Percentiles rank a stretch among this genome's conserved stretches.
phyloP scores from a whole-genome alignment of 1,140 invertebrate genomes.

The Bombus cullumanus region DNA sequence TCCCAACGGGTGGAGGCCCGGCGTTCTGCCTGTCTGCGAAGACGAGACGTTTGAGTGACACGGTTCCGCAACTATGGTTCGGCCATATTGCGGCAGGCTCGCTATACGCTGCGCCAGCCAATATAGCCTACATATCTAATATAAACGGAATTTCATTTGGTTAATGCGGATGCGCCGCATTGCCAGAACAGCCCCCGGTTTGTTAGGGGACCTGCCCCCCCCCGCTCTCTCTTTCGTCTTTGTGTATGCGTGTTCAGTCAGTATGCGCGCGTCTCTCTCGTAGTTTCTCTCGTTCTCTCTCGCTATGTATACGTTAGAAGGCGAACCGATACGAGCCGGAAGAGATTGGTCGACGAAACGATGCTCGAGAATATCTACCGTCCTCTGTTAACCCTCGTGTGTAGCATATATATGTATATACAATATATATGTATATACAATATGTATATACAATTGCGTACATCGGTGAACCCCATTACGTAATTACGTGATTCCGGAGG shows the following conservation, averaged over 20 bases:
- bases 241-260: not conserved
- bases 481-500: not conserved
- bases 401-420: not conserved
- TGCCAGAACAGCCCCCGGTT: slow-evolving; percentile 32
- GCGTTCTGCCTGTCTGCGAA: slow-evolving; percentile 23
- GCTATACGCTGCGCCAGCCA: slow-evolving; percentile 33
- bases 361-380: not conserved
- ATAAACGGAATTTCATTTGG: slow-evolving; percentile 57
- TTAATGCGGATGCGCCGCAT: slow-evolving; percentile 48
- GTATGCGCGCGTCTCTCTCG: not conserved
- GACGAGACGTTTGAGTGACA: slow-evolving; percentile 54
- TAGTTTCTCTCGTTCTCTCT: not conserved
- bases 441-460: not conserved
- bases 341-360: slow-evolving; percentile 7
- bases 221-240: not conserved
- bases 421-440: too few relatives aligned
- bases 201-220: slow-evolving; percentile 8
- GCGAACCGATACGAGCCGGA: slow-evolving; percentile 5
- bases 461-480: slow-evolving; percentile 2
- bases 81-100: slow-evolving; percentile 37
- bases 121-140: slow-evolving; percentile 44
- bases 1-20: not conserved
- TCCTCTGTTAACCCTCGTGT: not conserved
- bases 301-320: not conserved
- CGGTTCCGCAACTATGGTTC: slow-evolving; percentile 36